Base-by-base conservation (phyloP, 2,888 invertebrate genomes). In the Latrodectus elegans region DNA sequence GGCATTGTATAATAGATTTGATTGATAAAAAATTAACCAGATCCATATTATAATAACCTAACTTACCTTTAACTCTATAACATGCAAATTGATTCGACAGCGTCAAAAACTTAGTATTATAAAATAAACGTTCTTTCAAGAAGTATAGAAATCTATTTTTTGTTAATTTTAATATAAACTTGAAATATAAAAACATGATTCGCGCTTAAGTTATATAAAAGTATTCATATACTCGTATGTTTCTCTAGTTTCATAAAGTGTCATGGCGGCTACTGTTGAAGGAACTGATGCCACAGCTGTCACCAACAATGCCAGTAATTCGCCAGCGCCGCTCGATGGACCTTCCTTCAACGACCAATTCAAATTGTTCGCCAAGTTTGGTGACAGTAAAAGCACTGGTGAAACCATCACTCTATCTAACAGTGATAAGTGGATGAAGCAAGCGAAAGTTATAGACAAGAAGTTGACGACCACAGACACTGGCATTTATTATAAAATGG, bases 361-460 rank as follows among this genome's bases (percentile, higher is more conserved):
- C 92, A 95, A 95, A 91, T 94, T 95, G 2, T 97, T 97, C 92
- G 95, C 96, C 10, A 96, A 96, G 93, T 97, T 97, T 92, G 97
- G 97, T 0, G 97, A 97, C 92, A 94, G 94, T 4, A 96, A 96
- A 92, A 95, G 96, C 17, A 96, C 96, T 91, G 97, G 97, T 0
- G 96, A 95, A 92, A 94, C 94, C 70, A 96, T 97, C 89, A 96
- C 96, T 0, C 93, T 97, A n/a, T 96, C 96, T 12, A 96, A 97
- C 92, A 95, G 96, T 91, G 97, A 97, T 92, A 97, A 97, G 93
- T 97, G 97, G 97, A 95, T 97, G 95, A 97, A 97, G 91, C 97
- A 97, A 92, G 97, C 97, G 0, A 95, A 95, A 91, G 95, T 95
- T 22, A 92, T 93, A 73, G 97, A 95, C 88, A 95, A 95, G 3